A percentile compares a stretch with the other conserved stretches of the same genome.
phyloP scores from a whole-genome alignment of 2,797 vertebrate genomes.

The Graptemys geographica region DNA sequence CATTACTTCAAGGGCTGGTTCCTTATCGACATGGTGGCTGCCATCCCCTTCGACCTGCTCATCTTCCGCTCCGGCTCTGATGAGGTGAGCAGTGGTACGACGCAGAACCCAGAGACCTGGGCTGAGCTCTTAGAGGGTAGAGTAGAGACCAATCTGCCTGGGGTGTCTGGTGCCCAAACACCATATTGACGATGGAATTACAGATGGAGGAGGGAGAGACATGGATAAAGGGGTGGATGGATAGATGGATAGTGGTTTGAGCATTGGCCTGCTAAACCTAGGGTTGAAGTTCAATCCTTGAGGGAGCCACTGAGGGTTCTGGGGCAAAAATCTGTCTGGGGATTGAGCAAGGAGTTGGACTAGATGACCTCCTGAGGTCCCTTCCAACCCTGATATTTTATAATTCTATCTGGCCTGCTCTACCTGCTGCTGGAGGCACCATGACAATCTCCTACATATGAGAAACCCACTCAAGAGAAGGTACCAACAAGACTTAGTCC shows the following conservation, averaged over 20 bases:
- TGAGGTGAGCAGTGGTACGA: slow-evolving; percentile 84
- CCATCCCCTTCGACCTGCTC: slow-evolving; percentile 98
- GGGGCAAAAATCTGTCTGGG: too few species aligned
- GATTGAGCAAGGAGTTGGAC: too few species aligned
- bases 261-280: too few species aligned
- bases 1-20: slow-evolving; percentile 99
- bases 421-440: neutral
- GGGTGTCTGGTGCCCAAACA: neutral
- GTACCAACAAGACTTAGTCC: neutral
- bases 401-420: neutral
- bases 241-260: neutral
- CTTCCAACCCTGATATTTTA: too few species aligned
- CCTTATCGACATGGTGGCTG: slow-evolving; percentile 99
- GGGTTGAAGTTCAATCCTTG: too few species aligned
- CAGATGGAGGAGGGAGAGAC: neutral
- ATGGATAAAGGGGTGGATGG: accelerated
- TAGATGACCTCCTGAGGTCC: too few species aligned
- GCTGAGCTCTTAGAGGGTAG: neutral
- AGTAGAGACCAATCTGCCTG: neutral
- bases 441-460: neutral
- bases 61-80: slow-evolving; percentile 95
- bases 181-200: neutral
- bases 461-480: neutral
- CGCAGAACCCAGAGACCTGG: neutral
- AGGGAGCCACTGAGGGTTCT: too few species aligned